Percentiles rank a stretch among this genome's conserved stretches.
Conservation (phyloP, 2,888 invertebrate genomes). For the Timandra comae region DNA sequence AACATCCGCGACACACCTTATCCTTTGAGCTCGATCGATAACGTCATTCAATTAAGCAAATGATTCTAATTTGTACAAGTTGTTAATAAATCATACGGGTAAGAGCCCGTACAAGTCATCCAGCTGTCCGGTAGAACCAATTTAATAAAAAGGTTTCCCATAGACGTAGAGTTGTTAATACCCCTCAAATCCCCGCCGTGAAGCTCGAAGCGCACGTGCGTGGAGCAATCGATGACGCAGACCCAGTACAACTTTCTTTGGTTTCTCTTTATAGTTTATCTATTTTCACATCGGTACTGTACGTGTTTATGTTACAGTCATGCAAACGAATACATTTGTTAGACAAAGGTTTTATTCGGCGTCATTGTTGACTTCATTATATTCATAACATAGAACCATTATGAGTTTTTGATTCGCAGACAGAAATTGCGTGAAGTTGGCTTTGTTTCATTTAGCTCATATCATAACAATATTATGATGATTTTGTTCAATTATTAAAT, state of each 20-base stretch:
- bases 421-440: no score
- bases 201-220: slow-evolving; percentile 30
- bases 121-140: slow-evolving; percentile 54
- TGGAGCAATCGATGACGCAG: slow-evolving; percentile 41
- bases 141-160: slow-evolving; percentile 75
- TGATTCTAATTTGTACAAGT: slow-evolving; percentile 54
- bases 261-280: slow-evolving; percentile 33
- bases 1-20: no score
- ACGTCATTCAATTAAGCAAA: slow-evolving; percentile 43
- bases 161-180: slow-evolving; percentile 22
- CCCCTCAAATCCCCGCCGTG: slow-evolving; percentile 11
- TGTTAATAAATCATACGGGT: slow-evolving; percentile 56
- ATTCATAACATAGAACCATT: no score
- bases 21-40: slow-evolving; percentile 19
- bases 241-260: slow-evolving; percentile 39
- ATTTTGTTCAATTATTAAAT: no score
- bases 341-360: background rate
- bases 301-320: slow-evolving; percentile 7
- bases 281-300: slow-evolving; percentile 18
- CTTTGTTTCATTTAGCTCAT: no score
- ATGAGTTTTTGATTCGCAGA: no score
- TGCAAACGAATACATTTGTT: no score
- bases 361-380: no score
- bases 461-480: no score
- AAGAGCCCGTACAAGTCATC: slow-evolving; percentile 62